Evolutionary conservation across 2,797 vertebrate species (phyloP).

Genomic region (Decapterus maruadsi): DNA sequence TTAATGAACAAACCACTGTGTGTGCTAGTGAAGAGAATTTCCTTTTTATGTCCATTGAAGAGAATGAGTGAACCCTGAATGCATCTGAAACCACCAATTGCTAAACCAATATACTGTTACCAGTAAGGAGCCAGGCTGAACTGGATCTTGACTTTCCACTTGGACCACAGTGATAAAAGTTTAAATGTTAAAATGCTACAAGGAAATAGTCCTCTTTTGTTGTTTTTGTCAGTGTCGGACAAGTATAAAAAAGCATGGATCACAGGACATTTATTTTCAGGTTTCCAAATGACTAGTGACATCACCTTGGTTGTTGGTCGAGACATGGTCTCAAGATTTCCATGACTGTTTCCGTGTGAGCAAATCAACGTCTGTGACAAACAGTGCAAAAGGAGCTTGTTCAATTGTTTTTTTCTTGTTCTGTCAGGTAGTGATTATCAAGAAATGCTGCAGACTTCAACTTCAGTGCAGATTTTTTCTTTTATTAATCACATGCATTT

Average conservation of each 20-base stretch:
- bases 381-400: neutral
- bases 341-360: conserved; percentile 35
- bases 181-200: conserved; percentile 8
- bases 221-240: conserved; percentile 3
- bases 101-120: conserved; percentile 6
- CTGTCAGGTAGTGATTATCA: conserved; percentile 3
- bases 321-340: conserved; percentile 58
- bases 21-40: conserved; percentile 46
- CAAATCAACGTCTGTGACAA: conserved; percentile 6
- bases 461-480: neutral
- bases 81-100: neutral
- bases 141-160: conserved; percentile 24
- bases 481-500: neutral
- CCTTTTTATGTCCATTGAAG: conserved; percentile 64
- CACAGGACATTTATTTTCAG: conserved; percentile 39
- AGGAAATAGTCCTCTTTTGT: too few species aligned
- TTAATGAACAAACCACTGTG: conserved; percentile 19
- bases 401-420: conserved; percentile 7
- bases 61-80: conserved; percentile 17
- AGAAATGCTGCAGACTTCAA: neutral
- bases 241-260: conserved; percentile 17
- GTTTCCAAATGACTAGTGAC: conserved; percentile 35
- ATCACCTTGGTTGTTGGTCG: conserved; percentile 14
- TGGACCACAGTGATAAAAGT: neutral
- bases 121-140: neutral